These are phyloP conservation scores for Pollenia amentaria DNA, from an alignment of 2,888 invertebrate species.

Conservation along the genomic window DNA sequence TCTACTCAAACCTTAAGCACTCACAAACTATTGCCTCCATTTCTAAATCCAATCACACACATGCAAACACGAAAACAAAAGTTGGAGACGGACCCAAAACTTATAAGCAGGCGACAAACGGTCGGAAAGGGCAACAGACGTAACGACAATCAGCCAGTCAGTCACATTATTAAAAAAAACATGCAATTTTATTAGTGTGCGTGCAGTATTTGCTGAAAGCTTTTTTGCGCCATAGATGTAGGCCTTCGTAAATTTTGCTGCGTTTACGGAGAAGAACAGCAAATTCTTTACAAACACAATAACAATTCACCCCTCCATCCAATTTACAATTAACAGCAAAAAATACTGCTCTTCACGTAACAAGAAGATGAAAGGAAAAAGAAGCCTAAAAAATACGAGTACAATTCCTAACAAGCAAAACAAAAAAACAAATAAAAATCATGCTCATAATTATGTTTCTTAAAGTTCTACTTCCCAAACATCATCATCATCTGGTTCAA, in stretches of 20 bases:
- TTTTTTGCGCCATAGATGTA: conserved; percentile 36
- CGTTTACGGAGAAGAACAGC: conserved; percentile 33
- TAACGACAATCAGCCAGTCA: neutral
- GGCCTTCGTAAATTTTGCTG: conserved; percentile 18
- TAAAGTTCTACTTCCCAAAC: conserved; percentile 16
- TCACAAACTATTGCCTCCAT: conserved; percentile 52
- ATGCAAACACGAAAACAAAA: neutral
- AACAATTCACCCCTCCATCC: neutral
- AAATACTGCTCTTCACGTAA: neutral
- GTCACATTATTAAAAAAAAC: conserved; percentile 3
- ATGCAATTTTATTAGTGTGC: conserved; percentile 65
- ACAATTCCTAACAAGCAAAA: neutral
- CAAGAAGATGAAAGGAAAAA: neutral
- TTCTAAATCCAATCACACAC: conserved; percentile 28
- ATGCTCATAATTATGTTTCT: conserved; percentile 25
- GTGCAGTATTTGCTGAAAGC: conserved; percentile 63
- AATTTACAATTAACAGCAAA: neutral
- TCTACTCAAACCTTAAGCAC: conserved; percentile 31
- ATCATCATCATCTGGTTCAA: conserved; percentile 22
- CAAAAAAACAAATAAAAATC: conserved; percentile 17
- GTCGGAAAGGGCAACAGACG: neutral
- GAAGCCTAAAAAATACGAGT: conserved; percentile 1
- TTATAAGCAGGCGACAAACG: conserved; percentile 28
- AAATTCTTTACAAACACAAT: conserved; percentile 5
- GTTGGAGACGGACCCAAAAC: conserved; percentile 44